Percentiles rank a stretch among this genome's conserved stretches.
Conservation (phyloP, 1,140 invertebrate species). For the Sitophilus oryzae region DNA sequence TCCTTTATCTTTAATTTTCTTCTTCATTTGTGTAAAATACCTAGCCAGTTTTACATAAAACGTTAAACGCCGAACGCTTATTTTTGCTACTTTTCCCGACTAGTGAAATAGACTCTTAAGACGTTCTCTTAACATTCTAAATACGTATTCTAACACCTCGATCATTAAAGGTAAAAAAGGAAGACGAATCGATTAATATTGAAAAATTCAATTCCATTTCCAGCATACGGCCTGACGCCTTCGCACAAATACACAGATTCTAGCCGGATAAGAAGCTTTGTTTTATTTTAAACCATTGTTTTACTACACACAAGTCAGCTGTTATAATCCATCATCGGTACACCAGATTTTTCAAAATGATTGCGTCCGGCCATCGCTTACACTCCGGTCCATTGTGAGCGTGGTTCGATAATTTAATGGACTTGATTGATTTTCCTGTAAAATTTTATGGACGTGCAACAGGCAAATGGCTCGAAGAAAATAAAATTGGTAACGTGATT, state of each 20-base stretch:
- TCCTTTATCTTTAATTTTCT: too few species aligned
- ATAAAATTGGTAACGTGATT: background rate
- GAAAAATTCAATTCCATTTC: slow-evolving; percentile 5
- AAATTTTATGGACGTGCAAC: slow-evolving; percentile 8
- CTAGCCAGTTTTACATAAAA: too few species aligned
- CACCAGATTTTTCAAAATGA: slow-evolving; percentile 22
- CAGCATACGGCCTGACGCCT: slow-evolving; percentile 6
- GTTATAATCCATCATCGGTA: slow-evolving; percentile 23
- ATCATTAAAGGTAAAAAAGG: too few species aligned
- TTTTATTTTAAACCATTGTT: slow-evolving; percentile 24
- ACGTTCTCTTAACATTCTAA: too few species aligned
- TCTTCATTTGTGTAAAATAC: too few species aligned
- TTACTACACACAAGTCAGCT: slow-evolving; percentile 10
- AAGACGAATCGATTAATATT: too few species aligned
- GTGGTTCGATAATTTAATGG: slow-evolving; percentile 14
- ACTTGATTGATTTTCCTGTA: slow-evolving; percentile 19
- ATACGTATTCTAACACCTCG: too few species aligned
- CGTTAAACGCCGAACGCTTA: too few species aligned
- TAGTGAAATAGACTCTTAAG: too few species aligned
- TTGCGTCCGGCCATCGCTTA: slow-evolving; percentile 13
- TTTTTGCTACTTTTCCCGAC: too few species aligned
- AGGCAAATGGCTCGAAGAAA: background rate
- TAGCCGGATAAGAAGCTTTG: slow-evolving; percentile 5
- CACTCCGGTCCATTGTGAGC: slow-evolving; percentile 11
- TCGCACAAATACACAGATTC: slow-evolving; percentile 9